Conservation (phyloP, 2,113 vertebrate genomes). For the Chamaetylas fuelleborni region DNA sequence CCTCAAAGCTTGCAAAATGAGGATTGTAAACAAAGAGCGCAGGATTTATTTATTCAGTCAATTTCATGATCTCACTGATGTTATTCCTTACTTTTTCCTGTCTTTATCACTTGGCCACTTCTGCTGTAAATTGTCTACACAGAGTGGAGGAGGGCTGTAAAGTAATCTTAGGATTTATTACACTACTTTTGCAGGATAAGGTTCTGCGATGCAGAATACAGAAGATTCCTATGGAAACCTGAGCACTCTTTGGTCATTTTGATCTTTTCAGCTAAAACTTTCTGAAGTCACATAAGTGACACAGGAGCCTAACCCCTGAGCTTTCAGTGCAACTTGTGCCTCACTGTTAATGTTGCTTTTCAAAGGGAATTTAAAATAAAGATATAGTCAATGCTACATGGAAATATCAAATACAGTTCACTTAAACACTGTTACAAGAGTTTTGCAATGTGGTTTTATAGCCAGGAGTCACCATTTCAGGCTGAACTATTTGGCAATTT, state of each 20-base stretch:
- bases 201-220: constrained; percentile 8
- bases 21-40: neutral
- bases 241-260: constrained; percentile 34
- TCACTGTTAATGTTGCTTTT: neutral
- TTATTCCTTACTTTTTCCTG: constrained; percentile 33
- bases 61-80: neutral
- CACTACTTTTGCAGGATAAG: neutral
- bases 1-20: neutral
- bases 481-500: neutral
- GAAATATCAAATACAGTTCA: neutral
- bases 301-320: neutral
- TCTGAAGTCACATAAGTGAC: neutral
- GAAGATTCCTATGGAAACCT: constrained; percentile 44
- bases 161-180: constrained; percentile 40
- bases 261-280: constrained; percentile 37
- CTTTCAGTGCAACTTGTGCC: neutral
- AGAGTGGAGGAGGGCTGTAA: constrained; percentile 18
- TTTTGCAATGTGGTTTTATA: neutral
- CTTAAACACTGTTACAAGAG: neutral
- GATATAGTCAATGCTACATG: neutral
- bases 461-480: neutral
- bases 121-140: constrained; percentile 3
- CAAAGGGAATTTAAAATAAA: neutral
- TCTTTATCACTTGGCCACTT: neutral
- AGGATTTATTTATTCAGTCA: constrained; percentile 47